These are phyloP conservation scores for Pavo muticus DNA, from an alignment of 2,113 vertebrate genomes.

Conservation along the genomic window DNA sequence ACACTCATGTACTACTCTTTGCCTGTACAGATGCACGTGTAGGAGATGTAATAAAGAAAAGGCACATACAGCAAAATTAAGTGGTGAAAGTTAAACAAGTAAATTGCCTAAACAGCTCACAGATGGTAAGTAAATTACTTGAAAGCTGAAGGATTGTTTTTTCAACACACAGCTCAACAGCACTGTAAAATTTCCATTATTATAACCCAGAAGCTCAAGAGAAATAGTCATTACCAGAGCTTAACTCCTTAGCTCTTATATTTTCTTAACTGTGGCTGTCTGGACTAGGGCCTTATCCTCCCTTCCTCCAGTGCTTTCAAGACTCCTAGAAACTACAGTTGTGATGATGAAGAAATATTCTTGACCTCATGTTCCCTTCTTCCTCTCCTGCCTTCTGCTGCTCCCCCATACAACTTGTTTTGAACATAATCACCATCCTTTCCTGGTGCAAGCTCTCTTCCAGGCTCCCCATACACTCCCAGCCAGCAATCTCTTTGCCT, in stretches of 20 bases:
- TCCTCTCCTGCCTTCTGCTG: neutral
- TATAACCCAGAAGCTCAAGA: constrained; percentile 52
- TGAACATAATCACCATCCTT: neutral
- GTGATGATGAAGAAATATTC: neutral
- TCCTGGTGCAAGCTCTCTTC: neutral
- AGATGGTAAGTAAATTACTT: constrained; percentile 55
- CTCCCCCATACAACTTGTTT: neutral
- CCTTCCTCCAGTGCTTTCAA: neutral
- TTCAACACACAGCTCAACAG: constrained; percentile 58
- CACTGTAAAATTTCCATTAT: constrained; percentile 35
- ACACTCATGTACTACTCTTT: neutral
- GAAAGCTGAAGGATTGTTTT: constrained; percentile 58
- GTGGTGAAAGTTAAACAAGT: constrained; percentile 18
- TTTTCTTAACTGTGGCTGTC: neutral
- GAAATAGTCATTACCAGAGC: constrained; percentile 31
- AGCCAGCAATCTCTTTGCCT: neutral
- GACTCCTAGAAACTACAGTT: neutral
- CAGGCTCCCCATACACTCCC: neutral
- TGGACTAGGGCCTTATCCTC: neutral
- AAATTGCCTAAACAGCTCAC: constrained; percentile 49
- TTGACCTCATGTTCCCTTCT: neutral
- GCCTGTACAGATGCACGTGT: neutral
- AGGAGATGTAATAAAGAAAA: constrained; percentile 18
- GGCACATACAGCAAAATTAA: constrained; percentile 7
- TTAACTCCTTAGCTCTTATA: neutral